Evolutionary conservation across 2,113 vertebrate genomes (phyloP).

Genomic region (Plectropomus leopardus): DNA sequence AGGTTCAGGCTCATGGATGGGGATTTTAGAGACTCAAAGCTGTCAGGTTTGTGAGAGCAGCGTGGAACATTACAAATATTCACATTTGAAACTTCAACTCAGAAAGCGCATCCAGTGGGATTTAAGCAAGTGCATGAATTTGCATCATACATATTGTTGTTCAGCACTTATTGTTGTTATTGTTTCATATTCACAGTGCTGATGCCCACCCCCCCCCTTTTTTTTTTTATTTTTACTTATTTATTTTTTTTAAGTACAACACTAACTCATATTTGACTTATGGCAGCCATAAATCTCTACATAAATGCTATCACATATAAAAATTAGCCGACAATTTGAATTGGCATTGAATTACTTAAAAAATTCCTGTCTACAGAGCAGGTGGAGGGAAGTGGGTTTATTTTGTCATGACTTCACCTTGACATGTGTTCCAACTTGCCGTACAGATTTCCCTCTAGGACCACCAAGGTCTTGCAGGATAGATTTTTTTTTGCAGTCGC

Average conservation of each 20-base stretch:
- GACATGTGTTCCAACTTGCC: constrained; percentile 17
- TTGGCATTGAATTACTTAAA: constrained; percentile 20
- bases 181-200: too few relatives aligned
- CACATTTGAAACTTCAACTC: constrained; percentile 20
- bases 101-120: background rate
- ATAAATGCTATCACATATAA: constrained; percentile 1
- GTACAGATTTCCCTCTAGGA: constrained; percentile 10
- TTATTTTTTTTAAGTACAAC: too few relatives aligned
- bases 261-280: constrained; percentile 1
- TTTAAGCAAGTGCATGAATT: background rate
- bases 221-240: too few relatives aligned
- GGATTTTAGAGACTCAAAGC: constrained; percentile 17
- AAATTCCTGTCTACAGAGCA: constrained; percentile 5
- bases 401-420: constrained; percentile 23
- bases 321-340: too few relatives aligned
- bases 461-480: constrained; percentile 16
- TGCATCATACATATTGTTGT: background rate
- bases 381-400: background rate
- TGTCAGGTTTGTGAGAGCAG: constrained; percentile 31
- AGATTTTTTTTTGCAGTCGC: constrained; percentile 24
- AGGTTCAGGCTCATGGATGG: constrained; percentile 7
- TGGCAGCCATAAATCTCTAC: background rate
- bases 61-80: constrained; percentile 31
- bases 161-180: too few relatives aligned
- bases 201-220: too few relatives aligned